These are phyloP conservation scores for Drepana arcuata DNA, from an alignment of 1,140 invertebrate species.

Conservation along the genomic window DNA sequence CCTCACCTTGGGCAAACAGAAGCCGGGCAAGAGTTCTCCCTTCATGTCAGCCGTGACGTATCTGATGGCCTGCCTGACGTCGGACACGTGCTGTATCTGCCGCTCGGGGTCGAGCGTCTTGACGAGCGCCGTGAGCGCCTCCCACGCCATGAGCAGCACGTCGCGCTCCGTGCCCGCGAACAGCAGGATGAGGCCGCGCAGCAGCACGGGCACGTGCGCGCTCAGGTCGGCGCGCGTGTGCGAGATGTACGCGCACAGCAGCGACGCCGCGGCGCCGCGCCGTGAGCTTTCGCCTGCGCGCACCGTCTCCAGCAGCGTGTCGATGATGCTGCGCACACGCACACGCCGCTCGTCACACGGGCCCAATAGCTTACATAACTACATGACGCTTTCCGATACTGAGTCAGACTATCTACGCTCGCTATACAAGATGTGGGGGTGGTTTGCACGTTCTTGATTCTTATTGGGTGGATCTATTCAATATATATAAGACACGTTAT, in stretches of 20 bases:
- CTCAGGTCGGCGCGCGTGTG: constrained; percentile 90
- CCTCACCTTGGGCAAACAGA: constrained; percentile 89
- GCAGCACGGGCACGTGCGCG: constrained; percentile 89
- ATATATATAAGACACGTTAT: no score
- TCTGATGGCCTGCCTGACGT: constrained; percentile 92
- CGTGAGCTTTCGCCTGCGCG: constrained; percentile 77
- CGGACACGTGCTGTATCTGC: constrained; percentile 87
- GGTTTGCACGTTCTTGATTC: no score
- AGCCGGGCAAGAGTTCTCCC: constrained; percentile 88
- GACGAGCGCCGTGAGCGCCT: constrained; percentile 88
- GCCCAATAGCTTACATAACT: no score
- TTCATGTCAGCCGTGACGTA: constrained; percentile 92
- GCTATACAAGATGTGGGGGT: no score
- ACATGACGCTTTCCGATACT: no score
- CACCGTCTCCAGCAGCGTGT: constrained; percentile 89
- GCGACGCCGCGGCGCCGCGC: constrained; percentile 85
- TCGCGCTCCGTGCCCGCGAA: constrained; percentile 87
- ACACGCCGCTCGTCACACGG: no score
- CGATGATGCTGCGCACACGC: constrained; percentile 79
- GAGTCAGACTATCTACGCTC: no score
- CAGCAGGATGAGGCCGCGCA: constrained; percentile 89
- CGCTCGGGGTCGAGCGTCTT: constrained; percentile 88
- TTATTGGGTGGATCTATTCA: no score
- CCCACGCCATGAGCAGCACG: constrained; percentile 90
- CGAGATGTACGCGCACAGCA: constrained; percentile 91